These are phyloP conservation scores for Leucophenga varia DNA, from an alignment of 1,140 invertebrate species.

Conservation along the genomic window DNA sequence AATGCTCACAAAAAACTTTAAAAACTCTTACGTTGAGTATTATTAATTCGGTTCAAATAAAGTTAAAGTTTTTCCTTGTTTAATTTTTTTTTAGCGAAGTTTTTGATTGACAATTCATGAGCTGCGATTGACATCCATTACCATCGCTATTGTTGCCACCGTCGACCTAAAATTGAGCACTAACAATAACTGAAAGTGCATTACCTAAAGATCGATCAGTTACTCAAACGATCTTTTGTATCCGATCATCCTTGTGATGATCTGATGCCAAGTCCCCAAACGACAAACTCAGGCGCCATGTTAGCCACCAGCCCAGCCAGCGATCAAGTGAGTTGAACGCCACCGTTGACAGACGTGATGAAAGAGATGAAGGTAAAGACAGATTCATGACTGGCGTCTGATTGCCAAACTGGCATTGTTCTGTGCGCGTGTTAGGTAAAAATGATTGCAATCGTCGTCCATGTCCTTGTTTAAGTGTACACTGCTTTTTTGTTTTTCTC, in stretches of 20 bases:
- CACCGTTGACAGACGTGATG: slow-evolving; percentile 25
- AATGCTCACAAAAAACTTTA: too few relatives aligned
- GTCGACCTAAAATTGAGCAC: too few relatives aligned
- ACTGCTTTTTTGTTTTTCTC: not conserved
- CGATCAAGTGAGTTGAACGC: slow-evolving; percentile 13
- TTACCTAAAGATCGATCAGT: too few relatives aligned
- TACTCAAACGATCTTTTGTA: slow-evolving; percentile 28
- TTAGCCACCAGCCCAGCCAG: slow-evolving; percentile 49
- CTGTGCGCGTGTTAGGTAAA: slow-evolving; percentile 20
- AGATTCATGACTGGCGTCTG: slow-evolving; percentile 33
- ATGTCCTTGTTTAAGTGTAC: too few relatives aligned
- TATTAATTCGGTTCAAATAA: too few relatives aligned
- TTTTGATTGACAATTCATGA: slow-evolving; percentile 51
- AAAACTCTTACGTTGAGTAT: too few relatives aligned
- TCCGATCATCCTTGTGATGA: slow-evolving; percentile 47
- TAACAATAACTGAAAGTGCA: slow-evolving; percentile 21
- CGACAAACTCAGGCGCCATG: slow-evolving; percentile 53
- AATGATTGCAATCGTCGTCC: slow-evolving; percentile 30
- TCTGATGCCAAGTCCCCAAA: slow-evolving; percentile 48
- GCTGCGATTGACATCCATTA: slow-evolving; percentile 38
- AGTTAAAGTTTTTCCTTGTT: too few relatives aligned
- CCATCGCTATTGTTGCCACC: slow-evolving; percentile 26
- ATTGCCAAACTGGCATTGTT: slow-evolving; percentile 34
- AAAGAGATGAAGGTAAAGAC: slow-evolving; percentile 35
- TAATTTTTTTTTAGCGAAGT: too few relatives aligned